A percentile compares a stretch with the other conserved stretches of the same genome.
These are phyloP conservation scores for Lepus americanus DNA, from an alignment of 2,113 vertebrate species.

Conservation along the genomic window DNA sequence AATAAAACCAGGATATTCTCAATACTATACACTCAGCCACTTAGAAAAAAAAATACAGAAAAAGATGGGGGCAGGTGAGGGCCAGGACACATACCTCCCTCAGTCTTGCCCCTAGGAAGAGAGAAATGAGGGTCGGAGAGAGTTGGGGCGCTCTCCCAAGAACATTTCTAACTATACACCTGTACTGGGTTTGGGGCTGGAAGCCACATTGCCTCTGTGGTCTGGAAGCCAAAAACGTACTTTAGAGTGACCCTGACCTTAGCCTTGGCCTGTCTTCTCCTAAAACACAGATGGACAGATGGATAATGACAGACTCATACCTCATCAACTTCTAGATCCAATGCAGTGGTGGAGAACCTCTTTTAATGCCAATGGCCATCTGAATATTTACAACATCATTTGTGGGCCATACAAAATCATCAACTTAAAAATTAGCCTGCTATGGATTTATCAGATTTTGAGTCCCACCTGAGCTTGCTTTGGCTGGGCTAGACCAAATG, in stretches of 20 bases:
- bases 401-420: too few relatives aligned
- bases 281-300: not conserved
- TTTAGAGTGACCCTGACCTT: not conserved
- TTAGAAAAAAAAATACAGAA: not conserved
- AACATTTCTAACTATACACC: not conserved
- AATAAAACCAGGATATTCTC: conserved; percentile 24
- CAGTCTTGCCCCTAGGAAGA: not conserved
- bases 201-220: not conserved
- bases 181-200: not conserved
- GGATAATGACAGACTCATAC: not conserved
- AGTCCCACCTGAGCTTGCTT: too few relatives aligned
- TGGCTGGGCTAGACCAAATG: too few relatives aligned
- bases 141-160: not conserved
- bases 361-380: too few relatives aligned
- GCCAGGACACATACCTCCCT: not conserved
- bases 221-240: not conserved
- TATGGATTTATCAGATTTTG: too few relatives aligned
- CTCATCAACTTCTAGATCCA: not conserved
- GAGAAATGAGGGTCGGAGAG: not conserved
- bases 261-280: not conserved
- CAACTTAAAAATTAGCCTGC: too few relatives aligned
- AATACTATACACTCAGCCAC: not conserved
- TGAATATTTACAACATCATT: too few relatives aligned
- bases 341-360: not conserved
- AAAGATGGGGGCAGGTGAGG: not conserved